Percentiles rank a stretch among this genome's conserved stretches.
phyloP scores from a whole-genome alignment of 2,797 vertebrate genomes.

The Muraenolepis orangiensis region DNA sequence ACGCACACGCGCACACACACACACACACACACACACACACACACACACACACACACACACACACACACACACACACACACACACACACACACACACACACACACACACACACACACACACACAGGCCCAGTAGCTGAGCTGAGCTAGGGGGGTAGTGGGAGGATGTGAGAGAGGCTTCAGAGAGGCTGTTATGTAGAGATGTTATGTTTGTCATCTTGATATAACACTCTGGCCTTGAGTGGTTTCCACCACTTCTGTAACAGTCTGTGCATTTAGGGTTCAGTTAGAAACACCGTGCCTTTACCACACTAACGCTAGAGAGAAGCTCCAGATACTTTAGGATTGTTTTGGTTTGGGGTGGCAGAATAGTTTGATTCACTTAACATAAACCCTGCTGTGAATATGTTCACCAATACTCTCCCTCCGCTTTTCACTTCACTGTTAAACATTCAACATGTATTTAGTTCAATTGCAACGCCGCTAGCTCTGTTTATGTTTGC shows the following conservation, averaged over 20 bases:
- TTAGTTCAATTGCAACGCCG: neutral
- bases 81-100: constrained; percentile 4
- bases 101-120: neutral
- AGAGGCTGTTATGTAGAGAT: too few species aligned
- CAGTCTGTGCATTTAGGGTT: too few species aligned
- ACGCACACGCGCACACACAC: constrained; percentile 1
- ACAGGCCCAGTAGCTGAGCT: neutral
- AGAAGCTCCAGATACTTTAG: too few species aligned
- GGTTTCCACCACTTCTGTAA: too few species aligned
- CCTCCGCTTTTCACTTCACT: neutral
- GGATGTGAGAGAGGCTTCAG: neutral
- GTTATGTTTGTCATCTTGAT: too few species aligned
- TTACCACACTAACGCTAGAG: too few species aligned
- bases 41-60: neutral
- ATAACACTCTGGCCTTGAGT: neutral
- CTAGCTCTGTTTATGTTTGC: too few species aligned
- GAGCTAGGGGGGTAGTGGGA: constrained; percentile 21
- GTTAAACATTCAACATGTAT: neutral
- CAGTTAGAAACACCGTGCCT: too few species aligned
- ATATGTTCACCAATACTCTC: neutral
- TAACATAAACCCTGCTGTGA: too few species aligned
- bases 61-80: neutral
- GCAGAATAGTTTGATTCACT: too few species aligned
- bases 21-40: constrained; percentile 2
- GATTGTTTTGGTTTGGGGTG: too few species aligned